These are phyloP conservation scores for Athene noctua DNA, from an alignment of 2,113 vertebrate genomes.

Conservation along the genomic window DNA sequence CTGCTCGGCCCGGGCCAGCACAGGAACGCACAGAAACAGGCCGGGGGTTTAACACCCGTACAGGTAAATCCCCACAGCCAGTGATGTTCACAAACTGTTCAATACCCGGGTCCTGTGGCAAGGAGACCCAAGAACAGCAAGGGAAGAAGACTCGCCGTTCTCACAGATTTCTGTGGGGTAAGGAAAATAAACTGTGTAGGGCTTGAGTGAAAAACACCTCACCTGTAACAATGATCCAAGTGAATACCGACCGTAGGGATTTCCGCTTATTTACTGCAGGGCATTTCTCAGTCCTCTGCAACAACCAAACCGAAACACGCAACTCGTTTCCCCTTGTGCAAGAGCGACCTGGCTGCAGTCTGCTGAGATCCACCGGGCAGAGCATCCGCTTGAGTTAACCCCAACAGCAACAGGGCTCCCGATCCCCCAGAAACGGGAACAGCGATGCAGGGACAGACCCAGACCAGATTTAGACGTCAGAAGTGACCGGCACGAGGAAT, in stretches of 20 bases:
- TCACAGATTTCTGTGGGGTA: not conserved
- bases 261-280: not conserved
- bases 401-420: not conserved
- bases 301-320: not conserved
- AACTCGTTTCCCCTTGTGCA: not conserved
- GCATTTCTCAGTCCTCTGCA: rapidly evolving
- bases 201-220: not conserved
- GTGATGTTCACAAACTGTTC: not conserved
- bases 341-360: not conserved
- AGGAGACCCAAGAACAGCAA: not conserved
- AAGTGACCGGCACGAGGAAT: not conserved
- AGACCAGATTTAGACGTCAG: not conserved
- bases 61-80: not conserved
- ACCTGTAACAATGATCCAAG: rapidly evolving
- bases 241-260: not conserved
- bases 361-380: not conserved
- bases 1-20: too few species aligned
- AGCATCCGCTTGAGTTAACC: rapidly evolving
- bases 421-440: not conserved
- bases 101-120: not conserved
- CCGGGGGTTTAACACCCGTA: not conserved
- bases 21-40: not conserved
- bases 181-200: not conserved
- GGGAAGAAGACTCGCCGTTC: not conserved
- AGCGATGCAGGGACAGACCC: rapidly evolving